These are phyloP conservation scores for Babylonia areolata DNA, from an alignment of 1,140 invertebrate genomes.

Conservation along the genomic window DNA sequence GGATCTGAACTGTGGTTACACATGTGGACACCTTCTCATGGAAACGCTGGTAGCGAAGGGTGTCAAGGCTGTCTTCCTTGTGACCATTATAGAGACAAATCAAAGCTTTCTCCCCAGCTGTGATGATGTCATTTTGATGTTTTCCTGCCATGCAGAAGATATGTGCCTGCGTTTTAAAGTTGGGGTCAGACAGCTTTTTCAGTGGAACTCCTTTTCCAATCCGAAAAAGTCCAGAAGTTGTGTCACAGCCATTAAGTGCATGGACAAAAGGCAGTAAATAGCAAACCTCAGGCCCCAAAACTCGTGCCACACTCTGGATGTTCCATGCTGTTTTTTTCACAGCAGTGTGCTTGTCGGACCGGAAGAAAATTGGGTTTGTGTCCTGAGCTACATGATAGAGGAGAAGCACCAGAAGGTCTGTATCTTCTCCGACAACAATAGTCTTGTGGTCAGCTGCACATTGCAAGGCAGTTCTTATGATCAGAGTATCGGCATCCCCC, in stretches of 20 bases:
- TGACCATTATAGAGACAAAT: no score
- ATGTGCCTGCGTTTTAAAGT: not conserved
- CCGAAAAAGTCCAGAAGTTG: conserved; percentile 29
- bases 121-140: not conserved
- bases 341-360: not conserved
- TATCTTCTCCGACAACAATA: conserved; percentile 50
- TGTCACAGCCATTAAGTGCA: conserved; percentile 41
- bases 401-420: conserved; percentile 48
- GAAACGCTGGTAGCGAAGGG: conserved; percentile 5
- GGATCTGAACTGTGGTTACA: not conserved
- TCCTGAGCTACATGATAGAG: conserved; percentile 16
- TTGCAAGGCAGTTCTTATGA: conserved; percentile 44
- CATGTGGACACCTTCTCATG: not conserved
- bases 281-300: conserved; percentile 12
- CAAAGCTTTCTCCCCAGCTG: not conserved
- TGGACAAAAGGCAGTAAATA: conserved; percentile 31
- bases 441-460: not conserved
- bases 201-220: conserved; percentile 19
- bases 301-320: not conserved
- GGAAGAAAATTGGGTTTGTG: not conserved
- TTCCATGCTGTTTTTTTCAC: not conserved
- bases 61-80: not conserved
- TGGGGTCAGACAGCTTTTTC: not conserved
- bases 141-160: not conserved
- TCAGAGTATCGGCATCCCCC: conserved; percentile 52